Percentiles rank a stretch among this genome's conserved stretches.
These are phyloP conservation scores for Cistogaster globosa DNA, from an alignment of 2,888 invertebrate species.

Conservation along the genomic window DNA sequence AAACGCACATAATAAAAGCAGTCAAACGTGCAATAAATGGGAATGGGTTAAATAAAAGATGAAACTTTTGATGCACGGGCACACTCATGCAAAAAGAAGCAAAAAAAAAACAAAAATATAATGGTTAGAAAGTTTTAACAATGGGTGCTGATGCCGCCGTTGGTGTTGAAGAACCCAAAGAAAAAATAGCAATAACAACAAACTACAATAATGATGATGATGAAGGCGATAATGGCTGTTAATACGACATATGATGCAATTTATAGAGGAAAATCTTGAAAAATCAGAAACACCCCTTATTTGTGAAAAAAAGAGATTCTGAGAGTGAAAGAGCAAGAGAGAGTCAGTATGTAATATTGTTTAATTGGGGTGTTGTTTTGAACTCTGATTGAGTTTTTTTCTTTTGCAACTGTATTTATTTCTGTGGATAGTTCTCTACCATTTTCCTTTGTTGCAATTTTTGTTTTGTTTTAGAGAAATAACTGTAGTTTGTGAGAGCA, in stretches of 20 bases:
- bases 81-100: constrained; percentile 5
- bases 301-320: constrained; percentile 19
- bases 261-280: constrained; percentile 44
- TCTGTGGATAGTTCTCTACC: constrained; percentile 19
- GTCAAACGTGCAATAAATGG: constrained; percentile 36
- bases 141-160: constrained; percentile 55
- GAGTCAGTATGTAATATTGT: constrained; percentile 46
- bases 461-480: constrained; percentile 44
- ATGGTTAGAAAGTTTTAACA: constrained; percentile 4
- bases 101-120: background rate
- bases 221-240: constrained; percentile 68
- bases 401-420: constrained; percentile 58
- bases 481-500: constrained; percentile 67
- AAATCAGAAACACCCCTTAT: constrained; percentile 66
- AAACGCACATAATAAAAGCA: constrained; percentile 41
- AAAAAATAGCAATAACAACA: constrained; percentile 27
- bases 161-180: constrained; percentile 45
- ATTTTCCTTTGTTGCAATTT: constrained; percentile 40
- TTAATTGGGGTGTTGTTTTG: constrained; percentile 61
- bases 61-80: constrained; percentile 27
- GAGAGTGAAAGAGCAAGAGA: constrained; percentile 46
- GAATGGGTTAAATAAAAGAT: constrained; percentile 56
- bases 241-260: constrained; percentile 69
- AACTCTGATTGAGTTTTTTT: constrained; percentile 48
- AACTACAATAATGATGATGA: constrained; percentile 37